These are phyloP conservation scores for Drosophila subsilvestris DNA, from an alignment of 2,888 invertebrate species.

Conservation along the genomic window DNA sequence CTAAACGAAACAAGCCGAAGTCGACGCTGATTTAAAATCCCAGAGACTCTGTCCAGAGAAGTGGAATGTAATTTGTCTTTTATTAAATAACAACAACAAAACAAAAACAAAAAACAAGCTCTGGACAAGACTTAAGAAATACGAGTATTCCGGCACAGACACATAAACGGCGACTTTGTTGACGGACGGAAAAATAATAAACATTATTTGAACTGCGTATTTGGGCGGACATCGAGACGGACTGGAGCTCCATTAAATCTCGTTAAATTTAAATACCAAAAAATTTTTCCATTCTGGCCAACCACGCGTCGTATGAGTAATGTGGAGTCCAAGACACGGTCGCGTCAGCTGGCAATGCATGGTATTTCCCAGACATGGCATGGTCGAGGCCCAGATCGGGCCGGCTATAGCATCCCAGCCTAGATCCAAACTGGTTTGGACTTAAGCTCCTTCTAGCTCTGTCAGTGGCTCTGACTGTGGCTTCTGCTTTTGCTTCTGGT, in stretches of 20 bases:
- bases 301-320: conserved; percentile 62
- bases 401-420: conserved; percentile 7
- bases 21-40: too few relatives aligned
- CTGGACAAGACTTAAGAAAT: conserved; percentile 11
- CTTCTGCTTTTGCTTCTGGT: conserved; percentile 10
- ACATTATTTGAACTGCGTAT: conserved; percentile 50
- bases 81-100: conserved; percentile 22
- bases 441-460: conserved; percentile 8
- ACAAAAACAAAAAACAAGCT: conserved; percentile 3
- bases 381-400: neutral
- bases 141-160: neutral
- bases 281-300: conserved; percentile 43
- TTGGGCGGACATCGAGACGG: neutral
- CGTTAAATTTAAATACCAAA: conserved; percentile 23
- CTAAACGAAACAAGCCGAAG: conserved; percentile 32
- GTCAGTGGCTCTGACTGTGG: neutral
- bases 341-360: conserved; percentile 37
- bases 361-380: conserved; percentile 59
- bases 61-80: conserved; percentile 64
- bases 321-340: conserved; percentile 28
- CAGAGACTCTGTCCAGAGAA: conserved; percentile 47
- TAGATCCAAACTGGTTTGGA: conserved; percentile 55
- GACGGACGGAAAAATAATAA: conserved; percentile 30
- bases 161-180: conserved; percentile 7
- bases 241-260: conserved; percentile 9